Conservation (phyloP, 2,888 invertebrate species). For the Cheilosia urbana region DNA sequence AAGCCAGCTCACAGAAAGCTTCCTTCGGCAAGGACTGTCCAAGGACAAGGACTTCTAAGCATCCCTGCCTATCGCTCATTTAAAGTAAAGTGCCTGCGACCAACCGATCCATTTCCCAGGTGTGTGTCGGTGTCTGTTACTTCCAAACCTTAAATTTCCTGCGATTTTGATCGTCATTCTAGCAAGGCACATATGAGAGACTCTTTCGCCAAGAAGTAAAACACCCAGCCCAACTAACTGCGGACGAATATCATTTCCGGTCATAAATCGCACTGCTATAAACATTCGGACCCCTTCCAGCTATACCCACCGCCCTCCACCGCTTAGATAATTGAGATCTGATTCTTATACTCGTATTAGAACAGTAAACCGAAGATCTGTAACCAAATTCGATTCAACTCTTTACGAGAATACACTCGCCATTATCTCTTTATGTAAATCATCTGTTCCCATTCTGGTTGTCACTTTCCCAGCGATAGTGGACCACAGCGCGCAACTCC, state of each 20-base stretch:
- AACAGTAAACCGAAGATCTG: constrained; percentile 39
- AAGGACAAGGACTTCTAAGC: too few species aligned
- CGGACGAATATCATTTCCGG: constrained; percentile 1
- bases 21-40: fast-evolving
- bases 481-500: constrained; percentile 42
- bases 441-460: constrained; percentile 47
- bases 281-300: too few species aligned
- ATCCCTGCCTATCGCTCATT: too few species aligned
- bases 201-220: neutral
- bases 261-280: too few species aligned
- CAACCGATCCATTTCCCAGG: too few species aligned
- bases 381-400: constrained; percentile 49
- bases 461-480: constrained; percentile 67
- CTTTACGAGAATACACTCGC: neutral
- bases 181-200: neutral
- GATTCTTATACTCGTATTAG: constrained; percentile 18
- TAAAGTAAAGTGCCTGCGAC: too few species aligned
- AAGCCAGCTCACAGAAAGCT: too few species aligned
- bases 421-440: constrained; percentile 54
- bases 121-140: too few species aligned
- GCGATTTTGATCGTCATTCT: too few species aligned
- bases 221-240: neutral
- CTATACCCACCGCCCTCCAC: neutral
- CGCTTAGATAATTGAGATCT: constrained; percentile 43
- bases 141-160: too few species aligned